Evolutionary conservation across 1,140 invertebrate species (phyloP).

Genomic region (Dendroctonus valens): DNA sequence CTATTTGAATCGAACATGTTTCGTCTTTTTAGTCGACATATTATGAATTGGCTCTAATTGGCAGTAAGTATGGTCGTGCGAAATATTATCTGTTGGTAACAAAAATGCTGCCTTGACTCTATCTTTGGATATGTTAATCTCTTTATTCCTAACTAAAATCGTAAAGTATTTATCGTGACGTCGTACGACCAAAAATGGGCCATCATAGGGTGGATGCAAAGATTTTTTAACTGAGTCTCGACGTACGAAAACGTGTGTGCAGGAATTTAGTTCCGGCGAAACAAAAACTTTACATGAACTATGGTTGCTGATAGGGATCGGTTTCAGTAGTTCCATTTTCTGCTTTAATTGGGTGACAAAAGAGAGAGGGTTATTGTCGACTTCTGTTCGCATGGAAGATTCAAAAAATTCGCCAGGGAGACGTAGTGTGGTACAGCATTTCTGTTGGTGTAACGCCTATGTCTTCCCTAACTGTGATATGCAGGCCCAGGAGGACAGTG

Average conservation of each 20-base stretch:
- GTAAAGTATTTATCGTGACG: not conserved
- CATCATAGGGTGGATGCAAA: conserved; percentile 5
- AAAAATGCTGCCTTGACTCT: not conserved
- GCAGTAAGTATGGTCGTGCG: no score
- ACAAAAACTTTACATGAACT: not conserved
- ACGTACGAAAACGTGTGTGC: conserved; percentile 12
- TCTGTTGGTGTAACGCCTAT: conserved; percentile 43
- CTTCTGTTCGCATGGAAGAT: not conserved
- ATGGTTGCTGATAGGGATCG: conserved; percentile 3
- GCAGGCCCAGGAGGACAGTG: conserved; percentile 36
- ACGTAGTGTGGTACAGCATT: conserved; percentile 41
- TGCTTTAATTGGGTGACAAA: conserved; percentile 1
- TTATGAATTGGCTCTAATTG: no score
- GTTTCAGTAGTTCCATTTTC: conserved; percentile 8
- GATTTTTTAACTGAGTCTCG: conserved; percentile 4
- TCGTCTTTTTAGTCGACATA: no score
- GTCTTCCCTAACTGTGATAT: no score
- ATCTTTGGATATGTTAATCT: conserved; percentile 1
- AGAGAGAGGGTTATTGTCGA: not conserved
- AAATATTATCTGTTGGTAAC: not conserved
- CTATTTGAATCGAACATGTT: no score
- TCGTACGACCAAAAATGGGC: no score
- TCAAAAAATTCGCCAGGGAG: conserved; percentile 38
- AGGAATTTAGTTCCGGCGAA: not conserved
- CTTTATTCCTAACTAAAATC: not conserved